These are phyloP conservation scores for Drosophila ustulata DNA, from an alignment of 2,888 invertebrate species.

Conservation along the genomic window DNA sequence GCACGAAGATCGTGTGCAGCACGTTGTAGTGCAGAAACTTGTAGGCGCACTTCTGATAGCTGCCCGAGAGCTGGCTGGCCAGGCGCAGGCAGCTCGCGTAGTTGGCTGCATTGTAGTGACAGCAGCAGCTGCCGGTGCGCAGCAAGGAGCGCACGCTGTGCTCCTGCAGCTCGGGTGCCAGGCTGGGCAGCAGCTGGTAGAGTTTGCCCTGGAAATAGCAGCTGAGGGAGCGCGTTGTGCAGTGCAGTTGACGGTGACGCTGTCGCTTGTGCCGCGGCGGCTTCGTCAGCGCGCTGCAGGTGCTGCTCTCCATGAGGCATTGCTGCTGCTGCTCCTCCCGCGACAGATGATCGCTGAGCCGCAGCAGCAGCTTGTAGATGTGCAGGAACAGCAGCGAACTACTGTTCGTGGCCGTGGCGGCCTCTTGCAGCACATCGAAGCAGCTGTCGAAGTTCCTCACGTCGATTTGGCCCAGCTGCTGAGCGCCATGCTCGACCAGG, in stretches of 20 bases:
- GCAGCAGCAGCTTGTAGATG: conserved; percentile 75
- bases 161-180: conserved; percentile 73
- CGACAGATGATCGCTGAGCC: conserved; percentile 79
- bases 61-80: conserved; percentile 58
- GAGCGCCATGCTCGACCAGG: conserved; percentile 64
- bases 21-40: conserved; percentile 81
- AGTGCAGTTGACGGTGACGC: conserved; percentile 73
- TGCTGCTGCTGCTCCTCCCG: conserved; percentile 67
- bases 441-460: conserved; percentile 75
- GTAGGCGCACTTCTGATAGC: conserved; percentile 79
- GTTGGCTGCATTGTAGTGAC: conserved; percentile 78
- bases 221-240: conserved; percentile 65
- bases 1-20: conserved; percentile 76
- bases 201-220: conserved; percentile 83
- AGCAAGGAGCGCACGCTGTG: conserved; percentile 76
- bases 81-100: conserved; percentile 72
- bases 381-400: conserved; percentile 57
- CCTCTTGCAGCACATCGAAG: conserved; percentile 69
- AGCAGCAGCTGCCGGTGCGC: conserved; percentile 83
- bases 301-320: conserved; percentile 59
- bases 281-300: conserved; percentile 56
- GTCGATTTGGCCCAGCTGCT: conserved; percentile 70
- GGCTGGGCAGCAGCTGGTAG: conserved; percentile 70
- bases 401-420: conserved; percentile 33
- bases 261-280: conserved; percentile 50